Evolutionary conservation across 2,888 invertebrate genomes (phyloP), one percentile per base, ranked within the genome.

Genomic region (Malachius bipustulatus): DNA sequence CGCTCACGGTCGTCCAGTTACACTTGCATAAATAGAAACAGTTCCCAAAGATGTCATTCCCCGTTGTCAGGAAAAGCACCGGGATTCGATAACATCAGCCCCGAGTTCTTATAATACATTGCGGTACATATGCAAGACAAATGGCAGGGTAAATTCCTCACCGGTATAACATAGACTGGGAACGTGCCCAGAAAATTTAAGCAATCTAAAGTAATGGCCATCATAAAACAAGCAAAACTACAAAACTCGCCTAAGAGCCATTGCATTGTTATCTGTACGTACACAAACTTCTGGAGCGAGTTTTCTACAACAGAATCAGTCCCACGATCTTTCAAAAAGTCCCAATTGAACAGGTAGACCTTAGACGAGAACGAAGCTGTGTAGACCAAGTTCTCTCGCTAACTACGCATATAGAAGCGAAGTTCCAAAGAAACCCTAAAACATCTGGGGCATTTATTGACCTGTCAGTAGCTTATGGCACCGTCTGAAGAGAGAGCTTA

Each of bases 181-280:
- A n/a, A n/a, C n/a, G n/a, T n/a, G n/a, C n/a, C n/a, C n/a, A n/a
- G n/a, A n/a, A n/a, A n/a, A n/a, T n/a, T 41, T 19, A 39, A 41
- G 27, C 28, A 30, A 4, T 32, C 39, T 3, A 39, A 41, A 16
- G 16, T 34, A 11, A 37, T 40, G 1, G 37, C 40, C 14, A 30
- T 34, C 12, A 10, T 37, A n/a, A 40, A 37, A 39, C 30, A 32
- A 29, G 36, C 32, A n/a, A 41, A 39, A 39, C 26, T 32, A 24
- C 19, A 11, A 28, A 33, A 41, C 11, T 16, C 12, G 6, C 32
- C 37, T 4, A 31, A 39, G 13, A 41, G 29, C 36, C 26, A 39
- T 36, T 11, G 35, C 24, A 29, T 30, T 38, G 14, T 31, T 36
- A 24, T 12, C 32, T 12, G 30, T 30, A 8, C 13, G n/a, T 11